Evolutionary conservation across 2,888 invertebrate species (phyloP), one percentile per base, ranked within the genome.

Genomic region (Smittia aterrima): DNA sequence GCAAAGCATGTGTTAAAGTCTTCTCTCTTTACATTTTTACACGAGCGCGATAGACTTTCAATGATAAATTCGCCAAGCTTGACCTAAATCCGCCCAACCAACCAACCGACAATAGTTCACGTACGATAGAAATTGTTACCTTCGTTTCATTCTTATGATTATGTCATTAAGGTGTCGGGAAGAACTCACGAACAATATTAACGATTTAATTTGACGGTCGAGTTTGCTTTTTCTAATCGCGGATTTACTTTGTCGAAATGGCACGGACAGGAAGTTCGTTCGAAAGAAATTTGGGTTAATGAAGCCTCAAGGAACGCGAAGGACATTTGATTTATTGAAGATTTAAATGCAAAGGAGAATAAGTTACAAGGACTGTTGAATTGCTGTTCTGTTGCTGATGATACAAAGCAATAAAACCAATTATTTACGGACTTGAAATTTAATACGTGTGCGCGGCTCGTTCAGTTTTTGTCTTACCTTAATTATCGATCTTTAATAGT

Each of bases 221-320:
- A 47, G 47, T 16, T 47, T 47, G 7, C 47, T 47, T 47, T n/a
- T 47, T 16, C 2, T 47, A 47, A 47, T 47, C 16, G 47, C 47
- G 47, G 16, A 6, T n/a, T 6, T 13, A 32, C 4, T 32, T 3
- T 47, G n/a, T 11, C 11, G 47, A 47, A 47, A 16, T 16, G 47
- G 32, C 32, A 32, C n/a, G 47, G 11, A 47, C 11, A 47, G 47
- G 47, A 47, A 47, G 16, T 32, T 32, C 7, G 47, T 2, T 47
- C 11, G n/a, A n/a, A 13, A n/a, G 47, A 41, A 47, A 67, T 67
- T 67, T 67, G 22, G 67, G 67, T 67, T 67, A 67, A 67, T 67
- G 40, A 67, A 25, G 22, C 41, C 24, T 47, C 41, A 24, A 41
- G 20, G 41, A 18, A 22, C 41, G 25, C 7, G 22, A 41, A 67